Conservation (phyloP, 1,140 invertebrate species). For the Aphaenogaster ashmeadi region DNA sequence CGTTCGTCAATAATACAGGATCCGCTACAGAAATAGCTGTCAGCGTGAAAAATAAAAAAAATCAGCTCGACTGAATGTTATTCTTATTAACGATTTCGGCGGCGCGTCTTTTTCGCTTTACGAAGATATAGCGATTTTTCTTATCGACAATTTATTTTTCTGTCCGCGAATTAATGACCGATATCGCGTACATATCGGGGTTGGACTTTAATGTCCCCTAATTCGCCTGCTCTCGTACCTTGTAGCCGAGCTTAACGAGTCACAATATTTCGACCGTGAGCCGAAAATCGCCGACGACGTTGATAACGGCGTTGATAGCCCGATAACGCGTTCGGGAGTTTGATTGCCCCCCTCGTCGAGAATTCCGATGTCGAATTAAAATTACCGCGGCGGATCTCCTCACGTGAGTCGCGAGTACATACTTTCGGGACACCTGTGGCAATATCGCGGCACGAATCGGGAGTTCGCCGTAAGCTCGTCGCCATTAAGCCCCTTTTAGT, state of each 20-base stretch:
- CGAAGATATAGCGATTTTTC: background rate
- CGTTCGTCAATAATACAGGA: background rate
- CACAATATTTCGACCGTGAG: conserved; percentile 36
- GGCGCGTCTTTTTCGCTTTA: background rate
- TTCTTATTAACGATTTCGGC: background rate
- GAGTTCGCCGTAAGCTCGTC: background rate
- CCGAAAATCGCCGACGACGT: conserved; percentile 5
- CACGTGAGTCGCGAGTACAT: background rate
- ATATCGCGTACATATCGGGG: background rate
- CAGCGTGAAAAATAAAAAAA: background rate
- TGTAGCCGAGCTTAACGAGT: background rate
- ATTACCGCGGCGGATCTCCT: background rate
- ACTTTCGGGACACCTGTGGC: conserved; percentile 34
- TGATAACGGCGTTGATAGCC: conserved; percentile 31
- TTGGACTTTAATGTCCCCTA: conserved; percentile 27
- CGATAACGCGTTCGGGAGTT: conserved; percentile 33
- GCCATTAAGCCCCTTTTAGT: conserved; percentile 26
- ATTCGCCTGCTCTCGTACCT: conserved; percentile 9
- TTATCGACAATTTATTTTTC: conserved; percentile 7
- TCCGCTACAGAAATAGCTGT: background rate
- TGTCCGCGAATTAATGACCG: conserved; percentile 12
- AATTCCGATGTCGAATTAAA: conserved; percentile 30
- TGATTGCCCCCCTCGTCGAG: background rate
- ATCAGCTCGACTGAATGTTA: background rate
- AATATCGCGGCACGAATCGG: conserved; percentile 34